Evolutionary conservation across 30 jellyfish, hydroid and myxozoan species (phyloP).

Genomic region (Rhopilema esculentum): DNA sequence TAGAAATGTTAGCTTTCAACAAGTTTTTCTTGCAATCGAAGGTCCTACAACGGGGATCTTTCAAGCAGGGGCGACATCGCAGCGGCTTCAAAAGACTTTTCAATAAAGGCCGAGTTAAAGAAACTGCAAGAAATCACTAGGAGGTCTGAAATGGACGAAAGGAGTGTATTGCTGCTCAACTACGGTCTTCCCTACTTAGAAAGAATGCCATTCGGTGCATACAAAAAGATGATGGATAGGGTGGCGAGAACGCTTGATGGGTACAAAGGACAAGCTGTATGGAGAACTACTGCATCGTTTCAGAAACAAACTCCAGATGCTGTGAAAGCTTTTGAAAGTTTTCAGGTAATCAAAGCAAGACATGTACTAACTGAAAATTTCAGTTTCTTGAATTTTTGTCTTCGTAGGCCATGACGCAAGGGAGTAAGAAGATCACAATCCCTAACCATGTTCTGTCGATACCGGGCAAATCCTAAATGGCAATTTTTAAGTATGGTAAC

Average conservation of each 20-base stretch:
- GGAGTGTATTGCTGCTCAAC: constrained; percentile 85
- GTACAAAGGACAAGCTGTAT: constrained; percentile 86
- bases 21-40: neutral
- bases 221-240: constrained; percentile 84
- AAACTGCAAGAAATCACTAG: constrained; percentile 61
- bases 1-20: neutral
- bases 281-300: constrained; percentile 89
- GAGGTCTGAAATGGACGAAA: constrained; percentile 80
- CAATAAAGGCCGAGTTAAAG: constrained; percentile 71
- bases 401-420: no score
- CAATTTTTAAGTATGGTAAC: no score
- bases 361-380: no score
- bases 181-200: constrained; percentile 84
- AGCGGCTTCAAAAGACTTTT: constrained; percentile 37
- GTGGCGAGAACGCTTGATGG: constrained; percentile 72
- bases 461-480: no score
- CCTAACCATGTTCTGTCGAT: no score
- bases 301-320: constrained; percentile 76
- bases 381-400: no score
- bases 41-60: constrained; percentile 53
- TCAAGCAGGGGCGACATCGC: constrained; percentile 25
- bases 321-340: constrained; percentile 69
- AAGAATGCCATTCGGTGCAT: constrained; percentile 71
- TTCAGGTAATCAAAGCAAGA: constrained; percentile 76
- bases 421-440: no score